phyloP scores from a whole-genome alignment of 1,140 invertebrate genomes.

The Chrysoperla carnea region DNA sequence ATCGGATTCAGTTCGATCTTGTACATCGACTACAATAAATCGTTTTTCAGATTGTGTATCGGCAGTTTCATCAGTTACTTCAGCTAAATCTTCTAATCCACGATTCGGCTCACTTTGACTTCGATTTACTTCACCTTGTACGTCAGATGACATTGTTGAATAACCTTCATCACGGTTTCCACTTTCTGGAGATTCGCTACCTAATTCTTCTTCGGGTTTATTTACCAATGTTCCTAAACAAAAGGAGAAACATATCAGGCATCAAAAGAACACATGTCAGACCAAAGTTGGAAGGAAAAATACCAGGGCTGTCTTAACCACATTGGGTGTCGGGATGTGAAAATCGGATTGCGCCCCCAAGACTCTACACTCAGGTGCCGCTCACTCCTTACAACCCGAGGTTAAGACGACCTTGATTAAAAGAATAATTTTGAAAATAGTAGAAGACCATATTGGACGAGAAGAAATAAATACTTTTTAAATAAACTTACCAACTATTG shows the following conservation, averaged over 20 bases:
- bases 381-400: no score
- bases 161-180: conserved; percentile 73
- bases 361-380: no score
- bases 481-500: conserved; percentile 13
- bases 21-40: conserved; percentile 21
- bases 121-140: conserved; percentile 42
- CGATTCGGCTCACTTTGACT: conserved; percentile 23
- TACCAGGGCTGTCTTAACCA: no score
- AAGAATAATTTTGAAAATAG: no score
- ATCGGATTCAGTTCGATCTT: conserved; percentile 39
- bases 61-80: conserved; percentile 49
- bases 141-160: conserved; percentile 78
- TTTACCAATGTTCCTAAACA: conserved; percentile 22
- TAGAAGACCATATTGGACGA: no score
- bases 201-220: conserved; percentile 32
- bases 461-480: no score
- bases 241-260: no score
- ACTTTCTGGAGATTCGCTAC: conserved; percentile 46
- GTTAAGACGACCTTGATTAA: no score
- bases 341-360: no score
- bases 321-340: no score
- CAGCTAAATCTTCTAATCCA: conserved; percentile 49
- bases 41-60: conserved; percentile 28
- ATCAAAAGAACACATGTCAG: no score
- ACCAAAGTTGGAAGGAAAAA: background rate